These are phyloP conservation scores for Oryzias celebensis DNA, from an alignment of 2,113 vertebrate species.

Conservation along the genomic window DNA sequence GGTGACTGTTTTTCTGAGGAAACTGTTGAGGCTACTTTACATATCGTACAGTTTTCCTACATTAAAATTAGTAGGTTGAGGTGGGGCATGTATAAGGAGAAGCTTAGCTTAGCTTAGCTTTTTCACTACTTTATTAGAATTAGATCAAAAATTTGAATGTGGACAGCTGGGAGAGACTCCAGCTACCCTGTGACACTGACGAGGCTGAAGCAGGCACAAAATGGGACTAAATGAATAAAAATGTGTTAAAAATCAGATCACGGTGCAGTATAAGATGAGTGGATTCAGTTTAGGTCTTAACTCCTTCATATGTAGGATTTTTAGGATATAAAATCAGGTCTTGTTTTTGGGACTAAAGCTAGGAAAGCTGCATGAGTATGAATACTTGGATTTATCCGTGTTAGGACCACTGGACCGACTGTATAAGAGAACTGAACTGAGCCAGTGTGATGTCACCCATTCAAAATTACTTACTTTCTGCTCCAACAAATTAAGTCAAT, in stretches of 20 bases:
- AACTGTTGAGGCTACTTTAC: conserved; percentile 1
- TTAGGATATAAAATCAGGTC: not conserved
- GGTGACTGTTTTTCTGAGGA: not conserved
- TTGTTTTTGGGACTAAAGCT: not conserved
- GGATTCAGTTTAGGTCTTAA: conserved; percentile 1
- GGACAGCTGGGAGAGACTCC: not conserved
- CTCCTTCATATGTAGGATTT: conserved; percentile 3
- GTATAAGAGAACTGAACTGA: too few species aligned
- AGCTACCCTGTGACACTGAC: not conserved
- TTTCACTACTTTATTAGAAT: not conserved
- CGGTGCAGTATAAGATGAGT: not conserved
- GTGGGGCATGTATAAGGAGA: not conserved
- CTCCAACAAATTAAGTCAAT: too few species aligned
- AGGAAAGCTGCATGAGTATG: not conserved
- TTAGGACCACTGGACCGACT: not conserved
- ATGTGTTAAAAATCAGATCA: too few species aligned
- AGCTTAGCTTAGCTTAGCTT: too few species aligned
- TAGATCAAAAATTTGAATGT: not conserved
- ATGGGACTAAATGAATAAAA: too few species aligned
- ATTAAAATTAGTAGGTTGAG: not conserved
- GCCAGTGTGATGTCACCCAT: too few species aligned
- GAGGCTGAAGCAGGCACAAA: not conserved
- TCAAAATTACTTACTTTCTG: too few species aligned
- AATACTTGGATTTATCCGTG: conserved; percentile 2
- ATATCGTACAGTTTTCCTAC: conserved; percentile 3